phyloP scores from a whole-genome alignment of 2,888 invertebrate genomes.

The Endotricha flammealis region DNA sequence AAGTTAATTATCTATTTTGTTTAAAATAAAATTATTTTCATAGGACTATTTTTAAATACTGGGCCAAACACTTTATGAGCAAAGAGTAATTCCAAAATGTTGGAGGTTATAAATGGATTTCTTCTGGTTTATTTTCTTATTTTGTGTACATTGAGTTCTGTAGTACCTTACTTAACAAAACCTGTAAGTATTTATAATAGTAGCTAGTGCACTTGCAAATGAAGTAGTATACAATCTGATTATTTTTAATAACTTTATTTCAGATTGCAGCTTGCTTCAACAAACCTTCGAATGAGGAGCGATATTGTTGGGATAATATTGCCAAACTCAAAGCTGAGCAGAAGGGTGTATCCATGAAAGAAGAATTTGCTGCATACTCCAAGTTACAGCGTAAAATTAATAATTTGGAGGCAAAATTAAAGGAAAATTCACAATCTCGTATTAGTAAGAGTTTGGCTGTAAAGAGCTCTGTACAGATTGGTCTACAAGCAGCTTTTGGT shows the following conservation, averaged over 20 bases:
- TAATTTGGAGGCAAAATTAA: slow-evolving; percentile 65
- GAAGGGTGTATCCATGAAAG: slow-evolving; percentile 71
- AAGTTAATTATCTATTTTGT: too few relatives aligned
- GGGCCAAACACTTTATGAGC: neutral
- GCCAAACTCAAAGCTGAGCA: slow-evolving; percentile 64
- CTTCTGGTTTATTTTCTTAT: slow-evolving; percentile 62
- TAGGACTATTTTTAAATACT: neutral
- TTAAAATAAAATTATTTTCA: too few relatives aligned
- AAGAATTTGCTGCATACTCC: slow-evolving; percentile 79
- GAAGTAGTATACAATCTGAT: neutral
- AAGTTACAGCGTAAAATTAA: slow-evolving; percentile 78
- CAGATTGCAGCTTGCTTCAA: slow-evolving; percentile 72
- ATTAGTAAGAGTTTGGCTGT: slow-evolving; percentile 56
- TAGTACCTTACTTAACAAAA: slow-evolving; percentile 65
- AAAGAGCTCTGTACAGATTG: slow-evolving; percentile 53
- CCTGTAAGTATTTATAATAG: slow-evolving; percentile 55
- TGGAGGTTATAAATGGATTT: slow-evolving; percentile 66
- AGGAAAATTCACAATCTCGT: slow-evolving; percentile 54
- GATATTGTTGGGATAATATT: slow-evolving; percentile 53
- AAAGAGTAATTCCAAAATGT: slow-evolving; percentile 36
- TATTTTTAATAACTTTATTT: slow-evolving; percentile 4
- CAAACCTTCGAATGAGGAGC: slow-evolving; percentile 63
- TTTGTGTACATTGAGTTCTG: slow-evolving; percentile 64
- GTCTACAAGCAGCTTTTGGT: slow-evolving; percentile 48
- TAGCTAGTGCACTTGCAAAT: slow-evolving; percentile 1